phyloP scores from a whole-genome alignment of 2,888 invertebrate genomes.

The Trissonchulus sp. region DNA sequence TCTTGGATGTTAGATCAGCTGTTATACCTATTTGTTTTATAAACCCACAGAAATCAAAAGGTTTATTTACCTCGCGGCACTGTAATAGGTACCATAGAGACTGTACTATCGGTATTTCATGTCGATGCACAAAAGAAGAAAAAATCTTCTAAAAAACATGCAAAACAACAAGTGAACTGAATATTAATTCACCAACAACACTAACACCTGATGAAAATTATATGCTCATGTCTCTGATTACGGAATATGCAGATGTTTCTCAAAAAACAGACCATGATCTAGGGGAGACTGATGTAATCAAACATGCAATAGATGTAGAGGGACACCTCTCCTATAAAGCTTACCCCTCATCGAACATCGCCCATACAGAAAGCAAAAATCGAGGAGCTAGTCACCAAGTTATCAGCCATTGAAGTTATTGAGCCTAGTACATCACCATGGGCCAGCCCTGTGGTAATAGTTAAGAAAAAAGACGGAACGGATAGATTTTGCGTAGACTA shows the following conservation, averaged over 20 bases:
- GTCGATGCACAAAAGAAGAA: too few relatives aligned
- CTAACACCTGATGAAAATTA: too few relatives aligned
- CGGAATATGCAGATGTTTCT: not conserved
- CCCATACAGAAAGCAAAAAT: not conserved
- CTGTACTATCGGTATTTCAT: too few relatives aligned
- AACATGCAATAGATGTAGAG: not conserved
- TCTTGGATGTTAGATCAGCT: too few relatives aligned
- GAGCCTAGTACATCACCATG: conserved; percentile 45
- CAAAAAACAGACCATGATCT: not conserved
- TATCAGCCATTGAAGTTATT: conserved; percentile 15
- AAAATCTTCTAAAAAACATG: too few relatives aligned
- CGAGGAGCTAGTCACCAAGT: not conserved
- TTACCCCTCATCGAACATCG: not conserved
- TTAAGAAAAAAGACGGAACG: conserved; percentile 33
- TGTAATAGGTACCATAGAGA: too few relatives aligned
- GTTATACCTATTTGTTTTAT: too few relatives aligned
- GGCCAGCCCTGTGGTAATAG: conserved; percentile 48
- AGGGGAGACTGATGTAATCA: not conserved
- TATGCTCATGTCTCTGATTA: not conserved
- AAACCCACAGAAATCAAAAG: too few relatives aligned
- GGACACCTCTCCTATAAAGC: not conserved
- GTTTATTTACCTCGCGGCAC: too few relatives aligned
- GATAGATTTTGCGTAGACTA: not conserved
- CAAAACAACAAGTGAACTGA: too few relatives aligned
- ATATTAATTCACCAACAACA: too few relatives aligned